Evolutionary conservation across 2,113 vertebrate genomes (phyloP).

Genomic region (Erythrolamprus reginae): DNA sequence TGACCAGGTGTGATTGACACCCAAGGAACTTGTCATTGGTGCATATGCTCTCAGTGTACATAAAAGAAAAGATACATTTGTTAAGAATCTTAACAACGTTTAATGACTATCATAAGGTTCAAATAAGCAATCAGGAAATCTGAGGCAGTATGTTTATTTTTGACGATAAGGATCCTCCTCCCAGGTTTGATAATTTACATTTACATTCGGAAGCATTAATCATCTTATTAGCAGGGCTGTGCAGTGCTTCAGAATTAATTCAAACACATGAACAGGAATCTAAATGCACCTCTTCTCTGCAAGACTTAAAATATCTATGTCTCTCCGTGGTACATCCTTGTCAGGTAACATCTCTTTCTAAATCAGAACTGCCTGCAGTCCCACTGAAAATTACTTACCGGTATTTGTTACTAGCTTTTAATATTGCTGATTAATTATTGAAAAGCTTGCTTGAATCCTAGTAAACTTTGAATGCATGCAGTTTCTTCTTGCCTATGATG

Average conservation of each 20-base stretch:
- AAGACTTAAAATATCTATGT: background rate
- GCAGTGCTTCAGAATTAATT: background rate
- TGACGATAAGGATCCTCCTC: background rate
- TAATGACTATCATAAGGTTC: no score
- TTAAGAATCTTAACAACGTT: no score
- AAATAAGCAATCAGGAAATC: no score
- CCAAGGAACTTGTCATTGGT: no score
- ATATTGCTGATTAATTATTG: background rate
- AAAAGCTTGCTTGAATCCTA: background rate
- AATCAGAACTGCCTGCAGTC: background rate
- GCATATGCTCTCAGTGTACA: no score
- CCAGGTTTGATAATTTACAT: background rate
- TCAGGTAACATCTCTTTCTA: background rate
- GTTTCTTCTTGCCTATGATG: background rate
- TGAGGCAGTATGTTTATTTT: background rate
- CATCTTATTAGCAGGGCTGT: background rate
- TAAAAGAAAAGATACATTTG: no score
- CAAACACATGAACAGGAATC: background rate
- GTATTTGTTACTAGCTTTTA: background rate
- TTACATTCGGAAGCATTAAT: background rate
- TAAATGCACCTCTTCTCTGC: background rate
- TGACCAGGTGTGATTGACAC: no score
- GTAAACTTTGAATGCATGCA: background rate
- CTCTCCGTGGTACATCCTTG: background rate
- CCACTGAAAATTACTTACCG: background rate